Base-by-base conservation (phyloP, 1,140 invertebrate species). In the Oncopodura yosiiana region DNA sequence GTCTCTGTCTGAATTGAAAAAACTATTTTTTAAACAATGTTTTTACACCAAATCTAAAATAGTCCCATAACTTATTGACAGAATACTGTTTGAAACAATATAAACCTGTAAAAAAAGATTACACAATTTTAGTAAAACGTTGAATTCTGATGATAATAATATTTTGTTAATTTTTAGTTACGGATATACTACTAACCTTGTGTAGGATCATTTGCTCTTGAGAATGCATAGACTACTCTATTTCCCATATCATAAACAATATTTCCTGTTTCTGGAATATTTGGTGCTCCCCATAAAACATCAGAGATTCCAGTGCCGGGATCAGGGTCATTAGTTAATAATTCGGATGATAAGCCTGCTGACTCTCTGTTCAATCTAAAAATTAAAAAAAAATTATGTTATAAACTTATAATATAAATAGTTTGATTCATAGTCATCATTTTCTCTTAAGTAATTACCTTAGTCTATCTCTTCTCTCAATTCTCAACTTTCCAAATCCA, bases 81-180 rank as follows among this genome's bases (percentile, higher is more conserved):
- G 58, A 49, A 32, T 65, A 65, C 46, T 65, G 63, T 37, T 65
- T 65, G 43, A 65, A 57, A 27, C 63, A 65, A 37, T 62, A 62
- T n/a, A 65, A 30, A 16, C 42, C 52, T n/a, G n/a, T n/a, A n/a
- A n/a, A n/a, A n/a, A n/a, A n/a, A 23, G 46, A 27, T 32, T 53
- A 27, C 30, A 34, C 14, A 8, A 34, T 34, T 34, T 9, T 34
- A 9, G n/a, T 9, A 8, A 9, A 34, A 8, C 6, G n/a, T 34
- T 34, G 8, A n/a, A 9, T 34, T 34, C 14, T 9, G n/a, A 9
- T 34, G 8, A 9, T 9, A 34, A 9, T 8, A 34, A 34, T 34
- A 8, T 34, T 9, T 34, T 34, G n/a, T 34, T 9, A 34, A 34
- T n/a, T 9, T 9, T 9, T n/a, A 34, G 30, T 9, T 9, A n/a